These are phyloP conservation scores for Lipophrys pholis DNA, from an alignment of 2,113 vertebrate genomes.

Conservation along the genomic window DNA sequence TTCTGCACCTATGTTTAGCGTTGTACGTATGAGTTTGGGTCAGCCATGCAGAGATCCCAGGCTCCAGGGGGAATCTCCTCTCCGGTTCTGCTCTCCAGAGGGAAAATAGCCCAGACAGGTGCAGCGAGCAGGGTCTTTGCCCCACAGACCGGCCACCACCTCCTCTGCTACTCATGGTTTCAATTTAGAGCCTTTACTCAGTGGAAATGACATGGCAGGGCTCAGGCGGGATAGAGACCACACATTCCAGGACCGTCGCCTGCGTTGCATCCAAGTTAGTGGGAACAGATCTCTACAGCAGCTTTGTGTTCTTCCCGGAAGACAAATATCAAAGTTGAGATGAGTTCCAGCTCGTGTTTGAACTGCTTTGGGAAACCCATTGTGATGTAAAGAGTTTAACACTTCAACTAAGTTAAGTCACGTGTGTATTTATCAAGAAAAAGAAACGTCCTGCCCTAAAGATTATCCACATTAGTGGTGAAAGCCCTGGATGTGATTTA, in stretches of 20 bases:
- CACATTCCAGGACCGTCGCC: constrained; percentile 26
- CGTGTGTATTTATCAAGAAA: neutral
- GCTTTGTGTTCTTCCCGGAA: constrained; percentile 1
- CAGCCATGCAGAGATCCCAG: constrained; percentile 59
- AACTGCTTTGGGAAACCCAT: neutral
- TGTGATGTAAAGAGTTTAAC: neutral
- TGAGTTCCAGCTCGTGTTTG: neutral
- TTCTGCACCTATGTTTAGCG: constrained; percentile 64
- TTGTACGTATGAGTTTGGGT: constrained; percentile 56
- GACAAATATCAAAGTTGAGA: neutral
- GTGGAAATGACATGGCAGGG: constrained; percentile 45
- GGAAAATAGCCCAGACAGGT: constrained; percentile 77
- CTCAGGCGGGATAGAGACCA: constrained; percentile 19
- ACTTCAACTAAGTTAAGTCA: neutral
- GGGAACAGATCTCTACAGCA: neutral
- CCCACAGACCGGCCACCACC: constrained; percentile 19
- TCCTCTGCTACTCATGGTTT: constrained; percentile 70
- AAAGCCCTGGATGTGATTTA: constrained; percentile 27
- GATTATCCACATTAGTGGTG: neutral
- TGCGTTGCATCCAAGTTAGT: neutral
- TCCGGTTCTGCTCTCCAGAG: constrained; percentile 51
- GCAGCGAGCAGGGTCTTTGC: constrained; percentile 54
- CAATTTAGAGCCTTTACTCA: constrained; percentile 77
- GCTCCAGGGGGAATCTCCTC: constrained; percentile 76
- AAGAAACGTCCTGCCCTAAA: neutral